These are phyloP conservation scores for Dendrocopos noguchii DNA, from an alignment of 2,113 vertebrate species.

Conservation along the genomic window DNA sequence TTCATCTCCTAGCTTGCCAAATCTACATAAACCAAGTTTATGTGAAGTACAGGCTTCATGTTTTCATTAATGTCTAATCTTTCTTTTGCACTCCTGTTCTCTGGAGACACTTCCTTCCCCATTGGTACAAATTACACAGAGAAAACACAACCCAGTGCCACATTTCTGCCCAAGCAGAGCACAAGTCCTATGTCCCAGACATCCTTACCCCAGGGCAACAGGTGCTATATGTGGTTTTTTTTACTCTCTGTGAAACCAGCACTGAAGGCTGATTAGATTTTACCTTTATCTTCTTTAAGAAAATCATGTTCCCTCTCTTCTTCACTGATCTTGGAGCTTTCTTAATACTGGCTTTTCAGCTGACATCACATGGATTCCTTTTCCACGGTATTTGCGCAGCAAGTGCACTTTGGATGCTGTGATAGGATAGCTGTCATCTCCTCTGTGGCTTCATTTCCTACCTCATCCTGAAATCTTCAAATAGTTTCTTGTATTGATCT, in stretches of 20 bases:
- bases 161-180: neutral
- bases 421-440: neutral
- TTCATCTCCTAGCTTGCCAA: neutral
- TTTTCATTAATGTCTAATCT: neutral
- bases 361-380: neutral
- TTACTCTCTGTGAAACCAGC: neutral
- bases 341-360: neutral
- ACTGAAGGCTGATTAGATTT: neutral
- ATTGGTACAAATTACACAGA: neutral
- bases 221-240: neutral
- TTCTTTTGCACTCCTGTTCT: neutral
- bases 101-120: neutral
- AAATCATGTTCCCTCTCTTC: neutral
- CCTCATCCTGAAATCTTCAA: neutral
- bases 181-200: neutral
- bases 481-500: neutral
- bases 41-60: neutral
- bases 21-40: neutral
- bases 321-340: neutral
- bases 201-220: neutral
- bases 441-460: neutral
- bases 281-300: neutral
- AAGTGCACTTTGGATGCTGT: neutral
- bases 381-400: neutral
- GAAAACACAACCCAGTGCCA: neutral